These are phyloP conservation scores for Nomada lathburiana DNA, from an alignment of 2,888 invertebrate genomes.

Conservation along the genomic window DNA sequence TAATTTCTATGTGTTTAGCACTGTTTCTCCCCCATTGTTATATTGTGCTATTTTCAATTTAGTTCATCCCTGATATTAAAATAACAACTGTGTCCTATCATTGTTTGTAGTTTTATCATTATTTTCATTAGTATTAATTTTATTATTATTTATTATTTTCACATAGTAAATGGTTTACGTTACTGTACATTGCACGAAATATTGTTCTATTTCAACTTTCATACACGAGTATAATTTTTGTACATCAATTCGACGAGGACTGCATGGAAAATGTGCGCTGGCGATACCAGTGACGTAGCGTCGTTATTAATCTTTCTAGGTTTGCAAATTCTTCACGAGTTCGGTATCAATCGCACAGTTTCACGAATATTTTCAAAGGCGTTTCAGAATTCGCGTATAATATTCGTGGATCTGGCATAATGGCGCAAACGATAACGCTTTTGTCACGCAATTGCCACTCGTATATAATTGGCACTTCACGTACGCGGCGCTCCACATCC, in stretches of 20 bases:
- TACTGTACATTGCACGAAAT: too few relatives aligned
- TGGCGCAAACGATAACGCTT: slow-evolving; percentile 31
- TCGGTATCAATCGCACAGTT: slow-evolving; percentile 10
- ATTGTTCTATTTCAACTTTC: too few relatives aligned
- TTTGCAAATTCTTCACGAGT: not conserved
- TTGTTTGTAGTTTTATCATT: too few relatives aligned
- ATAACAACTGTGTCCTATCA: too few relatives aligned
- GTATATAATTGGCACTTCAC: slow-evolving; percentile 47
- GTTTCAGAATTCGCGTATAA: not conserved
- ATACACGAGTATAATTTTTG: not conserved
- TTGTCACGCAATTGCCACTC: slow-evolving; percentile 56
- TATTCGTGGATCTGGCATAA: slow-evolving; percentile 9
- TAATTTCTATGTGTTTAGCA: too few relatives aligned
- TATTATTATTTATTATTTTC: too few relatives aligned
- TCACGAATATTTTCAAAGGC: not conserved
- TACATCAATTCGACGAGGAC: not conserved
- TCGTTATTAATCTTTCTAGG: not conserved
- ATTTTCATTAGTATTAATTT: too few relatives aligned
- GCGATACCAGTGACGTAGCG: not conserved
- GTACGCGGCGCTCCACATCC: slow-evolving; percentile 40
- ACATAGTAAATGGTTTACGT: too few relatives aligned
- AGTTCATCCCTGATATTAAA: too few relatives aligned
- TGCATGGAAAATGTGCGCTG: slow-evolving; percentile 3
- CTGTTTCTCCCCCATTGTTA: too few relatives aligned
- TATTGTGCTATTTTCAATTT: too few relatives aligned